Evolutionary conservation across 2,113 vertebrate genomes (phyloP), one percentile per base, ranked within the genome.

Genomic region (Toxotes chatareus): DNA sequence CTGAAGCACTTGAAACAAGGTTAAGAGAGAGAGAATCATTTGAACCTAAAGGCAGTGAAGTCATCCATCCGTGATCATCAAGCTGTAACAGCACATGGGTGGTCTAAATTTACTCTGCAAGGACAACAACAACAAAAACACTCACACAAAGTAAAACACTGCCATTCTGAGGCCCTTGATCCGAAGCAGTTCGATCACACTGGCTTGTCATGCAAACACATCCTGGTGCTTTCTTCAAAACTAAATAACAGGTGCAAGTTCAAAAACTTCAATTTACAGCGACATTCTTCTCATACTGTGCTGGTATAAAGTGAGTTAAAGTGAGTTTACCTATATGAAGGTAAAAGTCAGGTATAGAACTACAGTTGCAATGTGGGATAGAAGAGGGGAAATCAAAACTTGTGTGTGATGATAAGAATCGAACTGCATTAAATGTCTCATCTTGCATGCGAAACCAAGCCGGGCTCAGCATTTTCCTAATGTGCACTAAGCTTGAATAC

Each of bases 1-100:
- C 88, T 90, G 91, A 93, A 95, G 91, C 92, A 94, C 93, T 93
- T 93, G 87, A 90, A 92, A 93, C 87, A 81, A 92, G 80, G 80
- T 85, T 89, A 89, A 89, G 77, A 79, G 89, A 76, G 89, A 76
- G 64, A 91, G 79, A 87, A 91, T 80, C 72, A 69, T 91, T 76
- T 21, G 53, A 88, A 90, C 90, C 79, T 82, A 89, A 89, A 93
- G 91, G 93, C 93, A 92, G 92, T 90, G 87, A 80, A 73, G 83
- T 91, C 88, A 79, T 90, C 82, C 90, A 83, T 86, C 76, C 80
- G 38, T 83, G 60, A 76, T 80, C 84, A 84, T 79, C 57, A 67
- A 82, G 79, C 55, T 51, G 68, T 63, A 69, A 84, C 83, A 77
- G 53, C 80, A 81, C 84, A 46, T 19, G 61, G 68, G 60, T 38